Conservation (phyloP, 2,888 invertebrate species). For the Volucella zonaria region DNA sequence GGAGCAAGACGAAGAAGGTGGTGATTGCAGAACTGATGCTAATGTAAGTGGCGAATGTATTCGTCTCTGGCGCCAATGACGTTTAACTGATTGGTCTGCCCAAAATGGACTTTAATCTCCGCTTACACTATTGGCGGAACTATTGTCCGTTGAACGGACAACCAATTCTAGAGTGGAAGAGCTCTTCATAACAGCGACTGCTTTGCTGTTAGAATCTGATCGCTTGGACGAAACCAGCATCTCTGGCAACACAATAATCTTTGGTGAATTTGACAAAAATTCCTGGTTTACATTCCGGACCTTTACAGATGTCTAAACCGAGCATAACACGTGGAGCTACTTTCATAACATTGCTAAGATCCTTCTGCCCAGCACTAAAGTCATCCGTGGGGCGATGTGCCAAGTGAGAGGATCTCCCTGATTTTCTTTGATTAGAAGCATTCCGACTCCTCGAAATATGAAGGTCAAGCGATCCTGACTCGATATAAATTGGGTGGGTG, state of each 20-base stretch:
- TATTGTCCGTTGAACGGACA: conserved; percentile 91
- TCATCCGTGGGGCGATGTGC: conserved; percentile 87
- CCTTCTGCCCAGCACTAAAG: conserved; percentile 84
- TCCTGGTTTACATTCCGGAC: conserved; percentile 93
- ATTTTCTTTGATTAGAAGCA: conserved; percentile 83
- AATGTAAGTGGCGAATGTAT: conserved; percentile 29
- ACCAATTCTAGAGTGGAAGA: conserved; percentile 89
- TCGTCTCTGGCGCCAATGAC: conserved; percentile 77
- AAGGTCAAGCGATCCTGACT: conserved; percentile 92
- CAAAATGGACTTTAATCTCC: conserved; percentile 89
- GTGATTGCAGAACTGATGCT: conserved; percentile 62
- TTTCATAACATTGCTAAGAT: conserved; percentile 89
- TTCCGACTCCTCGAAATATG: conserved; percentile 94
- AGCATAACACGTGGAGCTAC: conserved; percentile 92
- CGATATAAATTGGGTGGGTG: conserved; percentile 92
- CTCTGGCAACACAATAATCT: conserved; percentile 93
- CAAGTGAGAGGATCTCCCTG: conserved; percentile 89
- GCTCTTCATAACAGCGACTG: conserved; percentile 91
- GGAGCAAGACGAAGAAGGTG: conserved; percentile 71
- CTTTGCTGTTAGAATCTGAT: conserved; percentile 94
- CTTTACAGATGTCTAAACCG: conserved; percentile 94
- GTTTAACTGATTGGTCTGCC: conserved; percentile 85
- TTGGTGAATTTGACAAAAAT: conserved; percentile 95
- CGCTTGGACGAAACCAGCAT: conserved; percentile 95
- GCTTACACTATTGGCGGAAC: conserved; percentile 91